phyloP scores from a whole-genome alignment of 2,888 invertebrate genomes.

The Lobophora halterata region DNA sequence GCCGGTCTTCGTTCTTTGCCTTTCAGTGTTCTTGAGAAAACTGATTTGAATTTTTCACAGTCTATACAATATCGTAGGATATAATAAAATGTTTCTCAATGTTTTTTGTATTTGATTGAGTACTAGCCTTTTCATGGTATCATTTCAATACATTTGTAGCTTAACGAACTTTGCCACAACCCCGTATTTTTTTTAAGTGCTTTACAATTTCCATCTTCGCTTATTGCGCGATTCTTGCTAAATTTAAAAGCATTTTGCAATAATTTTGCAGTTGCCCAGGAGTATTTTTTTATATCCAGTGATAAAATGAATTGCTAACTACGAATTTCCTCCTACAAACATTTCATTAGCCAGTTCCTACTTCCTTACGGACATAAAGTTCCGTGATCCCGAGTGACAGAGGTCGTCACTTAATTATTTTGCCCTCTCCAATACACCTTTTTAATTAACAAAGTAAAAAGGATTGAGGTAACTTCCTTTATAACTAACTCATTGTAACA shows the following conservation, averaged over 20 bases:
- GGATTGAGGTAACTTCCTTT: background rate
- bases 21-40: conserved; percentile 15
- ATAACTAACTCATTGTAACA: background rate
- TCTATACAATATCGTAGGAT: background rate
- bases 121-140: too few species aligned
- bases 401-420: conserved; percentile 30
- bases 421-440: conserved; percentile 23
- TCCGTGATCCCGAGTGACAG: conserved; percentile 26
- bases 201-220: too few species aligned
- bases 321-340: conserved; percentile 15
- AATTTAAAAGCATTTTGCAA: too few species aligned
- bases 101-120: background rate
- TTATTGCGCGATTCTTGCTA: too few species aligned
- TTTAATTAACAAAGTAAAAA: conserved; percentile 1
- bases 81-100: background rate
- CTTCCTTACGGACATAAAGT: conserved; percentile 24
- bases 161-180: too few species aligned
- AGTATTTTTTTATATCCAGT: too few species aligned
- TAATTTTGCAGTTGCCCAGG: too few species aligned
- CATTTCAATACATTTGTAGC: too few species aligned
- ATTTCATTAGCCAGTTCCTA: conserved; percentile 26
- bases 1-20: conserved; percentile 22
- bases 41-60: background rate
- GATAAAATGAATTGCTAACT: too few species aligned
- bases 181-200: too few species aligned